Evolutionary conservation across 2,113 vertebrate genomes (phyloP), one percentile per base, ranked within the genome.

Genomic region (Alaudala cheleensis): DNA sequence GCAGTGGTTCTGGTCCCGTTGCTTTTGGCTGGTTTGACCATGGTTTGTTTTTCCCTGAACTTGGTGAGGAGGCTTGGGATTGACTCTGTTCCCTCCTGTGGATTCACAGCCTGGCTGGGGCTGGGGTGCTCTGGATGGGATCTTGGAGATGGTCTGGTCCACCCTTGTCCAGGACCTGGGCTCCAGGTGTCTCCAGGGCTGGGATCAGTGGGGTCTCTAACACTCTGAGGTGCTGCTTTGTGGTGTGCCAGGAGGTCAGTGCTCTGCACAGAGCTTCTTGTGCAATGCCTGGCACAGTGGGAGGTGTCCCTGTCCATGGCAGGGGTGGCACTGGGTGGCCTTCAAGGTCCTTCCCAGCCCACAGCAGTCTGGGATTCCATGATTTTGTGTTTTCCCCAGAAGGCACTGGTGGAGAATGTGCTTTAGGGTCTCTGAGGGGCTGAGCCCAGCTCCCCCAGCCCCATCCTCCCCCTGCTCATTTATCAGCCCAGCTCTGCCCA

Each of bases 1-100:
- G 51, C 8, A 5, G 28, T 28, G 40, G 2, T 58, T 40, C 25
- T 33, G 62, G 14, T 66, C 22, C 47, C 0, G 0, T 29, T 42
- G 51, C 23, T 23, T 71, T 29, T 34, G 53, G 47, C 40, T 69
- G 67, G 5, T 45, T 33, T 29, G 34, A 2, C 26, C 16, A 2
- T 8, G 74, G 53, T 17, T 85, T 50, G 40, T 11, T 40, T 58
- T 44, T 34, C 19, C 40, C 42, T 67, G 45, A 40, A 6, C 40
- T 34, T 21, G 26, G 34, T 51, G 71, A 13, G 5, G 24, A 84
- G 26, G 5, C 33, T 53, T 1, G 0, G 26, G 39, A 28, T 23
- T 74, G 74, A 5, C 42, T 53, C 5, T 2, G 1, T 47, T 61
- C 56, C 62, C 29, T 62, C 22, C 50, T 24, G n/a, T 6, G 18